These are phyloP conservation scores for Rhagonycha fulva DNA, from an alignment of 2,888 invertebrate genomes.

Conservation along the genomic window DNA sequence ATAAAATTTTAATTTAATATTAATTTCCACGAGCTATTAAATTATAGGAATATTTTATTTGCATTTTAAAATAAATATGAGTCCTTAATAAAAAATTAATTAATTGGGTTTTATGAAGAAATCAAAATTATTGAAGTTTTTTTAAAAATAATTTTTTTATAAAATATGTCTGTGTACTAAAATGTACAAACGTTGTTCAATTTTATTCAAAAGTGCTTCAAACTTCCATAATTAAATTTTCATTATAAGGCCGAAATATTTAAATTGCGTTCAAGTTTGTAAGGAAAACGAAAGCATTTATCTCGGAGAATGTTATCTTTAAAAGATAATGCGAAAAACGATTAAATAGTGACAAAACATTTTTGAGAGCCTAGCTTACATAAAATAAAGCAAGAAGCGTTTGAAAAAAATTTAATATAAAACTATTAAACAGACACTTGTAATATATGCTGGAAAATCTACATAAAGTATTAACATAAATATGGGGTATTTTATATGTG, in stretches of 20 bases:
- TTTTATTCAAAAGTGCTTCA: neutral
- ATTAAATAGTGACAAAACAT: conserved; percentile 14
- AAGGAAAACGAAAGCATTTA: neutral
- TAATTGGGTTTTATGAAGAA: neutral
- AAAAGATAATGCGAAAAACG: neutral
- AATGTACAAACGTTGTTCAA: neutral
- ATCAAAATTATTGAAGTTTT: neutral
- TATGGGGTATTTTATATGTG: conserved; percentile 39
- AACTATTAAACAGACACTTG: conserved; percentile 41
- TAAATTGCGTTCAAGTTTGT: neutral
- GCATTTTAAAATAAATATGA: neutral
- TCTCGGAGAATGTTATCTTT: neutral
- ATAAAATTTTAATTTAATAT: neutral
- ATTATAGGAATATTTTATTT: neutral
- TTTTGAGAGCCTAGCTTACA: conserved; percentile 2
- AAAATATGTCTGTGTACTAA: neutral
- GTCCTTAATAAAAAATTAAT: neutral
- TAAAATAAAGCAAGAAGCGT: conserved; percentile 23
- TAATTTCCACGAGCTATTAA: neutral
- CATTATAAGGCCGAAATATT: neutral
- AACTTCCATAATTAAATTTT: neutral
- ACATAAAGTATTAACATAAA: conserved; percentile 41
- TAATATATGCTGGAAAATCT: conserved; percentile 37
- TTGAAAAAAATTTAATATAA: conserved; percentile 39
- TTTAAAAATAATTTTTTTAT: neutral